phyloP scores from a whole-genome alignment of 2,113 vertebrate genomes.

The Stictonetta naevosa region DNA sequence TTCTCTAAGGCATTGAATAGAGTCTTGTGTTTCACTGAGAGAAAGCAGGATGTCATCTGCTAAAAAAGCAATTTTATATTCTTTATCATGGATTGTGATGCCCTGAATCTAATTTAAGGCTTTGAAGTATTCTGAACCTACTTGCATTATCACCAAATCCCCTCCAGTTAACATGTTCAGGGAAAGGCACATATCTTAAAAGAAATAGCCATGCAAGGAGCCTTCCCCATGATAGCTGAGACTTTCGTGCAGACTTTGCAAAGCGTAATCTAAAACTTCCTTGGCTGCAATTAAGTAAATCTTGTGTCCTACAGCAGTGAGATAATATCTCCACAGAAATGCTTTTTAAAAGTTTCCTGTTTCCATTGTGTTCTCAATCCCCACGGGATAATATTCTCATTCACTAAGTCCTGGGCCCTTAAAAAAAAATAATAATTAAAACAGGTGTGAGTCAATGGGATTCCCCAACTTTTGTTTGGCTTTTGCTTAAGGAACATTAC shows the following conservation, averaged over 20 bases:
- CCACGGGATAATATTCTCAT: slow-evolving; percentile 64
- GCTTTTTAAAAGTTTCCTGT: slow-evolving; percentile 64
- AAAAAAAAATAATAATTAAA: slow-evolving; percentile 41
- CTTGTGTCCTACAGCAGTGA: slow-evolving; percentile 58
- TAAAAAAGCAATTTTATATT: slow-evolving; percentile 61
- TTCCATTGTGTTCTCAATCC: slow-evolving; percentile 50
- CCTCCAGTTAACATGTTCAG: background rate
- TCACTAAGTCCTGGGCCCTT: slow-evolving; percentile 12
- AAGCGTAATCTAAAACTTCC: slow-evolving; percentile 68
- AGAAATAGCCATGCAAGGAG: background rate
- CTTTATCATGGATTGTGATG: slow-evolving; percentile 32
- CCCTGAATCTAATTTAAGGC: slow-evolving; percentile 58
- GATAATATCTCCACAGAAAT: slow-evolving; percentile 71
- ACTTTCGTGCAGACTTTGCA: slow-evolving; percentile 29
- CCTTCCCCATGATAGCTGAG: slow-evolving; percentile 39
- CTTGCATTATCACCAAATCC: slow-evolving; percentile 20
- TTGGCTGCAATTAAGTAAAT: slow-evolving; percentile 66
- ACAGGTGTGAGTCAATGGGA: slow-evolving; percentile 64
- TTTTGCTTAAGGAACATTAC: slow-evolving; percentile 3
- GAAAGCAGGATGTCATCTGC: slow-evolving; percentile 66
- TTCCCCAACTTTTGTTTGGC: slow-evolving; percentile 59
- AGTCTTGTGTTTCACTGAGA: slow-evolving; percentile 57
- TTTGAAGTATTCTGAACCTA: slow-evolving; percentile 40
- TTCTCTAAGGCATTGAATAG: slow-evolving; percentile 36
- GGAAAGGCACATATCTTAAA: background rate